Conservation (phyloP, 1,140 invertebrate genomes). For the Lasioglossum albipes region DNA sequence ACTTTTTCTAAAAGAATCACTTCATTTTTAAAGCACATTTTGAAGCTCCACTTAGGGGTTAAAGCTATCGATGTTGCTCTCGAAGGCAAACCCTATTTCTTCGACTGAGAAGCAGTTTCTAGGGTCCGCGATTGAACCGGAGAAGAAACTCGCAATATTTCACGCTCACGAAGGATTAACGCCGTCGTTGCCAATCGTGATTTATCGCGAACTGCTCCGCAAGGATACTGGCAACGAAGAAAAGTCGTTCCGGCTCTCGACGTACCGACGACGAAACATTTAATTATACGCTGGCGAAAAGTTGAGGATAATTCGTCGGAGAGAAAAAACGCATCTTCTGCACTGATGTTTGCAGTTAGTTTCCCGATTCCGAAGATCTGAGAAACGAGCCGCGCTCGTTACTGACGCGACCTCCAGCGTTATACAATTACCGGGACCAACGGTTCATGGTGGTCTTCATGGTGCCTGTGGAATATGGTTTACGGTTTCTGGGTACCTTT, state of each 20-base stretch:
- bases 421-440: slow-evolving; percentile 42
- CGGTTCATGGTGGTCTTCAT: slow-evolving; percentile 39
- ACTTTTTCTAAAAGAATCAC: too few species aligned
- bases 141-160: slow-evolving; percentile 13
- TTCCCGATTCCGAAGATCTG: slow-evolving; percentile 31
- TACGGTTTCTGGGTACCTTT: slow-evolving; percentile 3
- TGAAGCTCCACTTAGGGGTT: too few species aligned
- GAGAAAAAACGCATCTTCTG: slow-evolving; percentile 12
- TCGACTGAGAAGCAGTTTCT: too few species aligned
- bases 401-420: slow-evolving; percentile 42
- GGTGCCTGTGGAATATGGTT: slow-evolving; percentile 13
- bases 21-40: too few species aligned
- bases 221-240: background rate
- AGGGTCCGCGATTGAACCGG: too few species aligned
- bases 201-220: background rate
- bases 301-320: background rate
- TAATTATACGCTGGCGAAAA: slow-evolving; percentile 20
- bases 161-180: background rate
- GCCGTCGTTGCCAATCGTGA: slow-evolving; percentile 1
- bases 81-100: too few species aligned
- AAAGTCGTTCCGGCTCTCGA: background rate
- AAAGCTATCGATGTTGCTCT: too few species aligned
- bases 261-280: background rate
- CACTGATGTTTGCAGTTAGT: slow-evolving; percentile 15
- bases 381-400: slow-evolving; percentile 34